Base-by-base conservation (phyloP, 2,888 invertebrate species). In the Fragum fragum region DNA sequence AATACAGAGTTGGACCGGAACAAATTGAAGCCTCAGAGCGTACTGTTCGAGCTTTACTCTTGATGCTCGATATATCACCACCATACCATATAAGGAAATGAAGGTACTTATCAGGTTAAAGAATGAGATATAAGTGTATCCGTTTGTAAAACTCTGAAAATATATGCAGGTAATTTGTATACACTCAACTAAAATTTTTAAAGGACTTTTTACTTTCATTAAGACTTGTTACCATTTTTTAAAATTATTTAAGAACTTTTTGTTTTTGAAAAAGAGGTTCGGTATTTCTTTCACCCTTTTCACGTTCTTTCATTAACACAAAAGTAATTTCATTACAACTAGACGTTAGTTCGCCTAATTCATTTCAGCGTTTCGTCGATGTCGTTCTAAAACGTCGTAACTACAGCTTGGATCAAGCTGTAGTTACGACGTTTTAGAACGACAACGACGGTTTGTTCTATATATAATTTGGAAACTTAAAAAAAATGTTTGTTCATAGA, bases 1-100 rank as follows among this genome's bases (percentile, higher is more conserved):
- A 5, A 88, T 53, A 16, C 74, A 28, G 18, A 79, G 21, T 32
- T 86, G 81, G 1, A 88, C 66, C 7, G 86, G 72, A 9, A 80
- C 39, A 63, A 88, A 88, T 59, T 87, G 87, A 6, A 83, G 23
- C 1, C 55, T 47, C 14, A 88, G n/a, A 14, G 68, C 53, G 57
- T 86, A 83, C 57, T 85, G 81, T 18, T 52, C 39, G n/a, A 88
- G 72, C 16, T 73, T 66, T 6, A 55, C 14, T 32, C 63, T 55
- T 1, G 87, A 79, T 18, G 76, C 73, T 21, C 88, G 76, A 66
- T 72, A 87, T 23, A 83, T 86, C 11, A 88, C 77, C 29, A 81
- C 74, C 23, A 87, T 68, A 2, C 83, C 88, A 52, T 85, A 88
- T 71, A 87, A 76, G 0, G 85, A 84, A 0, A 86, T 28, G 2